Conservation (phyloP, 2,888 invertebrate genomes). For the Allygus modestus region DNA sequence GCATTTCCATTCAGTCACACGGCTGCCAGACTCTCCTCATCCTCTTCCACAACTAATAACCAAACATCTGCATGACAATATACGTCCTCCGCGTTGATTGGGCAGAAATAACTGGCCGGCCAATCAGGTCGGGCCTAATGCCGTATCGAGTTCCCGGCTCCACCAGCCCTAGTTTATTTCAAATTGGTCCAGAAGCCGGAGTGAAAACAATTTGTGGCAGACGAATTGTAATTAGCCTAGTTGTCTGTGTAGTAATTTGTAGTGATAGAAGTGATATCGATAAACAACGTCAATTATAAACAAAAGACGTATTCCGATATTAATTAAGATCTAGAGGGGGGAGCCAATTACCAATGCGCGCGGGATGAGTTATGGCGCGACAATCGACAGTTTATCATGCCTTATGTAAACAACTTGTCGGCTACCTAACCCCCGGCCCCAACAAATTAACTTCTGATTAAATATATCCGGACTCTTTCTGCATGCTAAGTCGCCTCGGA, state of each 20-base stretch:
- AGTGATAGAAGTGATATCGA: constrained; percentile 40
- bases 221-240: constrained; percentile 52
- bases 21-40: too few relatives aligned
- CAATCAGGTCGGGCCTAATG: constrained; percentile 7
- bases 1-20: too few relatives aligned
- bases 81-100: not conserved
- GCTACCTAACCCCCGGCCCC: constrained; percentile 32
- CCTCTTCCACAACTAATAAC: too few relatives aligned
- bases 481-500: constrained; percentile 24
- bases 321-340: constrained; percentile 53
- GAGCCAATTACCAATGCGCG: constrained; percentile 37
- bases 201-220: constrained; percentile 47
- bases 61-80: constrained; percentile 5
- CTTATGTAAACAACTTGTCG: constrained; percentile 56
- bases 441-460: constrained; percentile 50
- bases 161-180: constrained; percentile 48
- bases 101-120: constrained; percentile 3
- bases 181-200: constrained; percentile 40
- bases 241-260: constrained; percentile 45
- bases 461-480: constrained; percentile 41
- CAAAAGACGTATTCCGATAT: constrained; percentile 55
- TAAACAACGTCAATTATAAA: constrained; percentile 57
- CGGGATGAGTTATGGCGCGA: constrained; percentile 43
- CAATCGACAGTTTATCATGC: constrained; percentile 49
- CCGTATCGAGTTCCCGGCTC: constrained; percentile 31